These are phyloP conservation scores for Xanthorhoe spadicearia DNA, from an alignment of 2,888 invertebrate genomes.

Conservation along the genomic window DNA sequence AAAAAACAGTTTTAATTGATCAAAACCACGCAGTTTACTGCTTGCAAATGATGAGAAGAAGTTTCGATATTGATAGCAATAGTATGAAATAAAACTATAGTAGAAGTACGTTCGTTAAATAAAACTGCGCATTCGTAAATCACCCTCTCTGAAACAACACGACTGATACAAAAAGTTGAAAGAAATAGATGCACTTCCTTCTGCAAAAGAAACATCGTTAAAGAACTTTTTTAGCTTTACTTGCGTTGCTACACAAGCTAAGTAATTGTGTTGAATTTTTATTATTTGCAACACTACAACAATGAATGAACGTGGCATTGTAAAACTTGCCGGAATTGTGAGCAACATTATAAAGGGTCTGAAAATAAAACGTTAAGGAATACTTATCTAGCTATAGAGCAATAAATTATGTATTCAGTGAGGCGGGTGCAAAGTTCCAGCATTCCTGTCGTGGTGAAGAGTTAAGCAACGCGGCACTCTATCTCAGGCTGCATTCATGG, in stretches of 20 bases:
- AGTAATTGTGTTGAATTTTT: not conserved
- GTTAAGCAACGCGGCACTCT: slow-evolving; percentile 52
- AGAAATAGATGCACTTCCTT: slow-evolving; percentile 19
- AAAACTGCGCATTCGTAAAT: slow-evolving; percentile 25
- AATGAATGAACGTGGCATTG: not conserved
- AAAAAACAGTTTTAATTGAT: too few relatives aligned
- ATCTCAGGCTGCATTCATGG: slow-evolving; percentile 37
- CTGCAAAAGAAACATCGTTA: slow-evolving; percentile 7
- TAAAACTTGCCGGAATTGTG: not conserved
- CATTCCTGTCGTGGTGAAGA: slow-evolving; percentile 49
- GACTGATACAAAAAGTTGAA: slow-evolving; percentile 18
- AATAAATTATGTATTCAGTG: slow-evolving; percentile 46
- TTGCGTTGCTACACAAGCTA: not conserved
- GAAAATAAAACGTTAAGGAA: slow-evolving; percentile 19
- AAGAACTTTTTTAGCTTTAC: slow-evolving; percentile 9
- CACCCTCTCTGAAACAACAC: slow-evolving; percentile 15
- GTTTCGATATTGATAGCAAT: not conserved
- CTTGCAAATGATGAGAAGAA: not conserved
- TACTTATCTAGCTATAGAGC: slow-evolving; percentile 35
- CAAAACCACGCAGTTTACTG: too few relatives aligned
- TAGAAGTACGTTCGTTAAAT: slow-evolving; percentile 7
- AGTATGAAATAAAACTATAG: not conserved
- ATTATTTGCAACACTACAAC: not conserved
- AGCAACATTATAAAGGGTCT: not conserved
- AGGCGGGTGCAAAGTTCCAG: slow-evolving; percentile 39